phyloP scores from a whole-genome alignment of 1,140 invertebrate genomes.

The Conus ventricosus region DNA sequence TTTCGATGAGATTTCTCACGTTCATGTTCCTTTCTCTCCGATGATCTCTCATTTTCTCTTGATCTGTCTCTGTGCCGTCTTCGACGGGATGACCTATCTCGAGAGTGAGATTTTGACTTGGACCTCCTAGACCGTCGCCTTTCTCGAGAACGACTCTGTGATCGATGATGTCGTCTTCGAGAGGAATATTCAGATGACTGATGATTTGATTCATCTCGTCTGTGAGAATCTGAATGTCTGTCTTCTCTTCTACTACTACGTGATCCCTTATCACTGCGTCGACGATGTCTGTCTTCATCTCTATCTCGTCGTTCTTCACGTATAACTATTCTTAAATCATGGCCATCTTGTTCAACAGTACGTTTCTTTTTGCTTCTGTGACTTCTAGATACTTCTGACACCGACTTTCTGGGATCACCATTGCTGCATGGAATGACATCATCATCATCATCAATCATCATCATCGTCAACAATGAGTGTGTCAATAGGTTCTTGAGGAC shows the following conservation, averaged over 20 bases:
- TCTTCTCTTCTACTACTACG: conserved; percentile 25
- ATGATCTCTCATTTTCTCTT: conserved; percentile 22
- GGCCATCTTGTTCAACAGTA: conserved; percentile 28
- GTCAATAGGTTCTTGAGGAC: conserved; percentile 23
- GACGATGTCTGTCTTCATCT: conserved; percentile 9
- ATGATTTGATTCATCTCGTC: conserved; percentile 26
- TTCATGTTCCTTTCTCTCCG: conserved; percentile 31
- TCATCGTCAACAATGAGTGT: conserved; percentile 34
- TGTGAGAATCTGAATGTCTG: conserved; percentile 31
- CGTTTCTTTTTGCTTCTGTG: conserved; percentile 37
- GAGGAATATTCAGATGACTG: conserved; percentile 17
- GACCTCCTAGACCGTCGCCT: conserved; percentile 33
- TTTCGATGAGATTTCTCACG: conserved; percentile 38
- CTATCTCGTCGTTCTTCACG: conserved; percentile 28
- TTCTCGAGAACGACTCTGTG: conserved; percentile 40
- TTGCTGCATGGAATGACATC: not conserved
- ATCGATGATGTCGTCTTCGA: conserved; percentile 28
- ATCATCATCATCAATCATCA: conserved; percentile 35
- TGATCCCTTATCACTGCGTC: conserved; percentile 1
- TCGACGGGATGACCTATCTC: conserved; percentile 8
- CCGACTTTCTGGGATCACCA: conserved; percentile 32
- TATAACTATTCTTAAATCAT: conserved; percentile 31
- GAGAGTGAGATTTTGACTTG: conserved; percentile 30
- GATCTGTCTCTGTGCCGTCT: conserved; percentile 17
- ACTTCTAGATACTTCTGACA: conserved; percentile 38